phyloP scores from a whole-genome alignment of 2,888 invertebrate species.

The Drosophila limbata region DNA sequence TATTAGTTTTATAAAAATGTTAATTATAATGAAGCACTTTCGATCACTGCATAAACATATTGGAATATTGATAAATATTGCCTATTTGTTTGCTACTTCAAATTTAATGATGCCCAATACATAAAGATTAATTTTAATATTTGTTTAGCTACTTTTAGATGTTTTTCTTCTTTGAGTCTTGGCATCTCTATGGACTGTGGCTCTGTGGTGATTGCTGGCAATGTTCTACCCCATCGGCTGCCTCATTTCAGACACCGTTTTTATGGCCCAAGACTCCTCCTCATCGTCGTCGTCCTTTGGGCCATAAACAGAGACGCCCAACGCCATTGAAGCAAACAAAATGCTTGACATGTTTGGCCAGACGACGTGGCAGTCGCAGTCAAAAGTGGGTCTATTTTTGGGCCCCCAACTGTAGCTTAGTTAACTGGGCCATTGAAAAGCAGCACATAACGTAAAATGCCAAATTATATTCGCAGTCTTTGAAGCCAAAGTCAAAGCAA shows the following conservation, averaged over 20 bases:
- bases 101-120: not conserved
- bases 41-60: conserved; percentile 16
- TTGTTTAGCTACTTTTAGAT: conserved; percentile 27
- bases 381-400: conserved; percentile 47
- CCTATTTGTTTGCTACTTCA: conserved; percentile 11
- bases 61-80: conserved; percentile 11
- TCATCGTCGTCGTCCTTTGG: conserved; percentile 24
- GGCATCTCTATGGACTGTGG: conserved; percentile 31
- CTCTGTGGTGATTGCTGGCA: conserved; percentile 16
- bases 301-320: conserved; percentile 56
- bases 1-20: not conserved
- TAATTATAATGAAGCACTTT: conserved; percentile 1
- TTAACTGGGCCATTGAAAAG: conserved; percentile 54
- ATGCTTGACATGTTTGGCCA: conserved; percentile 76
- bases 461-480: conserved; percentile 56
- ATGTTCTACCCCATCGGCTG: conserved; percentile 39
- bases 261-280: conserved; percentile 41
- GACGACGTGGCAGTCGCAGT: conserved; percentile 53
- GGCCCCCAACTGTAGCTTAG: conserved; percentile 45
- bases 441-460: conserved; percentile 70
- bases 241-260: conserved; percentile 54
- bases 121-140: not conserved
- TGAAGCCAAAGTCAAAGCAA: conserved; percentile 48
- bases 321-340: conserved; percentile 69
- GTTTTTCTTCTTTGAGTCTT: not conserved